Evolutionary conservation across 2,797 vertebrate species (phyloP).

Genomic region (Buceros bicornis): DNA sequence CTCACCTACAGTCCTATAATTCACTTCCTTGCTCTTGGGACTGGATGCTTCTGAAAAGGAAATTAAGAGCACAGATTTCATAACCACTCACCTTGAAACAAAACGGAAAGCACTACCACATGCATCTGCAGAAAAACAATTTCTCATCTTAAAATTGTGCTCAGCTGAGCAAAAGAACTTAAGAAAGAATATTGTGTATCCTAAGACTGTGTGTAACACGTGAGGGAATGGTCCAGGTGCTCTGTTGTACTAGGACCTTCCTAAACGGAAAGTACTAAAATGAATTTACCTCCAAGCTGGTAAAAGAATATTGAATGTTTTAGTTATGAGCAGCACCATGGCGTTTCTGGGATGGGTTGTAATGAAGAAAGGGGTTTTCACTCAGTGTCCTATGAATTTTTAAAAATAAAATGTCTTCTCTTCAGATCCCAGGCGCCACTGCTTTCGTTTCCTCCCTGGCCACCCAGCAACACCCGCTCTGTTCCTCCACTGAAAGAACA

Average conservation of each 20-base stretch:
- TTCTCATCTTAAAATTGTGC: conserved; percentile 41
- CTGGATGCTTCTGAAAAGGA: conserved; percentile 40
- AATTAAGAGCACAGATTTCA: conserved; percentile 60
- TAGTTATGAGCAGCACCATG: background rate
- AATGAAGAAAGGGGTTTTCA: background rate
- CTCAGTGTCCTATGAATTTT: background rate
- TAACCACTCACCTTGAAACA: conserved; percentile 58
- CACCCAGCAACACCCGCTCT: background rate
- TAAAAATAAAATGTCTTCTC: background rate
- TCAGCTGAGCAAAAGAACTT: conserved; percentile 76
- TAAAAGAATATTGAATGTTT: background rate
- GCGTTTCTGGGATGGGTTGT: accelerated
- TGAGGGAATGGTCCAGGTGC: background rate
- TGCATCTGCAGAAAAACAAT: conserved; percentile 44
- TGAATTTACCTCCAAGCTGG: background rate
- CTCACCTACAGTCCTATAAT: conserved; percentile 41
- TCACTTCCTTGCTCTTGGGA: conserved; percentile 49
- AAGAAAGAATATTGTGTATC: conserved; percentile 47
- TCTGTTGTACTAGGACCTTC: background rate
- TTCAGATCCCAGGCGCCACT: background rate
- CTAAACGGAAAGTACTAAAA: background rate
- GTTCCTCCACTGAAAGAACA: background rate
- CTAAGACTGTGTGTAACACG: background rate
- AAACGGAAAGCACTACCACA: conserved; percentile 24
- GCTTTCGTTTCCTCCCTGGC: background rate